A percentile compares a stretch with the other conserved stretches of the same genome.
These are phyloP conservation scores for Dasyurus viverrinus DNA, from an alignment of 2,113 vertebrate species.

Conservation along the genomic window DNA sequence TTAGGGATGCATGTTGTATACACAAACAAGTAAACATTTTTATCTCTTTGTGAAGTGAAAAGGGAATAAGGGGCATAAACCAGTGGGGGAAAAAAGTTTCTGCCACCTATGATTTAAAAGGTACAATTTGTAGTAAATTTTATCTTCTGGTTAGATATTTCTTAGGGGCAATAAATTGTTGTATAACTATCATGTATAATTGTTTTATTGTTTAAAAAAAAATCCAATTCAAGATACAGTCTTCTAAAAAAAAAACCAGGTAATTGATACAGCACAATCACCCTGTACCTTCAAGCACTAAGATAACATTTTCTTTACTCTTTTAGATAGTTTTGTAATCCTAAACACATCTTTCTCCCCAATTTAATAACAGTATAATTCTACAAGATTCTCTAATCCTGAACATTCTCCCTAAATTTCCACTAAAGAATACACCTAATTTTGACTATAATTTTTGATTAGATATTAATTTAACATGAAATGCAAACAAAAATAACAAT, in stretches of 20 bases:
- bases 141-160: constrained; percentile 52
- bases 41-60: not conserved
- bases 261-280: no score
- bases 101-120: constrained; percentile 25
- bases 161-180: constrained; percentile 32
- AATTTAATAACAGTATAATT: constrained; percentile 35
- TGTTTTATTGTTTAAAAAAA: no score
- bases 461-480: not conserved
- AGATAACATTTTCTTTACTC: not conserved
- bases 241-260: no score
- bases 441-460: constrained; percentile 38
- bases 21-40: not conserved
- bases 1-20: not conserved
- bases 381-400: constrained; percentile 37
- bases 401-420: constrained; percentile 42
- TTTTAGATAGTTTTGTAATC: constrained; percentile 26
- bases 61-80: not conserved
- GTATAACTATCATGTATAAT: constrained; percentile 22
- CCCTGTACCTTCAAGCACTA: no score
- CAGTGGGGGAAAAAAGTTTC: not conserved
- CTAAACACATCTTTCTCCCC: constrained; percentile 32
- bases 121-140: constrained; percentile 31
- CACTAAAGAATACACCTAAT: constrained; percentile 4
- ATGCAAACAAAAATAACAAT: constrained; percentile 39
- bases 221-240: no score